phyloP scores from a whole-genome alignment of 2,113 vertebrate genomes.

The Pleuronectes platessa region DNA sequence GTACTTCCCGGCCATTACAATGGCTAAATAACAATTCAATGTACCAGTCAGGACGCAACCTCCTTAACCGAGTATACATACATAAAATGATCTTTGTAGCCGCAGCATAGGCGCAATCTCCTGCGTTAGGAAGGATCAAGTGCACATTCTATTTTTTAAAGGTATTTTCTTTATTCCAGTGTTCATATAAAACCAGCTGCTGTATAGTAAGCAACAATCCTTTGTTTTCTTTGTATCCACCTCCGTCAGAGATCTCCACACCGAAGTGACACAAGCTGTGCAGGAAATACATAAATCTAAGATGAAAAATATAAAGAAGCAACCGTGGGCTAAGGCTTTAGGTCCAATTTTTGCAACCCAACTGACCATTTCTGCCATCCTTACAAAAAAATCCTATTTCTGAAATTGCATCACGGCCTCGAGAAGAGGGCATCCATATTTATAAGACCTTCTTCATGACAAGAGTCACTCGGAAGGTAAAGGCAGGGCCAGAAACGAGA shows the following conservation, averaged over 20 bases:
- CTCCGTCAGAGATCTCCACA: constrained; percentile 39
- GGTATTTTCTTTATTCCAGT: constrained; percentile 15
- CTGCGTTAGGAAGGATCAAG: neutral
- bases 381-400: constrained; percentile 29
- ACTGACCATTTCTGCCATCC: constrained; percentile 13
- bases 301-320: constrained; percentile 35
- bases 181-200: constrained; percentile 1
- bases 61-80: no score
- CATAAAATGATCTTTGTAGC: no score
- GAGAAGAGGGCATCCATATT: constrained; percentile 71
- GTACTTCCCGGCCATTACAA: no score
- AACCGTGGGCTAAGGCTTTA: constrained; percentile 40
- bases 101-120: no score
- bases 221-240: constrained; percentile 19
- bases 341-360: constrained; percentile 38
- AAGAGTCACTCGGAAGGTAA: constrained; percentile 52
- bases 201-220: constrained; percentile 10
- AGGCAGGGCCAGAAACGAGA: constrained; percentile 29
- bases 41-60: no score
- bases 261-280: constrained; percentile 22
- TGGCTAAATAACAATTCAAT: no score
- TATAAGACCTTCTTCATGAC: constrained; percentile 66
- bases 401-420: constrained; percentile 65
- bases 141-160: neutral
- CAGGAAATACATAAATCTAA: constrained; percentile 39